Conservation (phyloP, 1,140 invertebrate genomes). For the Ylistrum balloti region DNA sequence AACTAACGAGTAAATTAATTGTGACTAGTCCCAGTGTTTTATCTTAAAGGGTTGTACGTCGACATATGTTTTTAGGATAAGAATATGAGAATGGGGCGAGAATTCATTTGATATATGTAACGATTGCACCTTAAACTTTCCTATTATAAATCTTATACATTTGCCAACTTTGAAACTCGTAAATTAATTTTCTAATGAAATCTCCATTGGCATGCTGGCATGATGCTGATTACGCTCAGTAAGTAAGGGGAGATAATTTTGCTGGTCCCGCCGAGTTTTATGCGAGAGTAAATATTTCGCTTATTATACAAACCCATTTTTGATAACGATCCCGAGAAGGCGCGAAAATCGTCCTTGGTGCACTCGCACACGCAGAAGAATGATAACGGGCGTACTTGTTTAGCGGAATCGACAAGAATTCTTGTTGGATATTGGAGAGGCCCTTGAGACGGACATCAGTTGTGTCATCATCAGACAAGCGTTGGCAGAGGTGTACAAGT, state of each 20-base stretch:
- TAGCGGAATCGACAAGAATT: background rate
- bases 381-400: background rate
- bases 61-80: background rate
- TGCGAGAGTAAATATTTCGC: background rate
- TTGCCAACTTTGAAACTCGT: conserved; percentile 7
- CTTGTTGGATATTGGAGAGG: background rate
- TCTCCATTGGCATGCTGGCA: background rate
- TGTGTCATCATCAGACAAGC: background rate
- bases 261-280: background rate
- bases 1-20: background rate
- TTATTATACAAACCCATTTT: background rate
- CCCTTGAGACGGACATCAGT: background rate
- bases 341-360: background rate
- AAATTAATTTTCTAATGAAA: conserved; percentile 40
- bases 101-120: background rate
- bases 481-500: background rate
- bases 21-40: background rate
- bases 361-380: background rate
- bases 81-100: background rate
- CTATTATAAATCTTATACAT: background rate
- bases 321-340: background rate
- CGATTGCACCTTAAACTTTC: background rate
- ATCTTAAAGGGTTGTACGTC: background rate
- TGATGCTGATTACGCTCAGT: background rate
- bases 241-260: background rate